Conservation (phyloP, 2,113 vertebrate genomes). For the Anolis sagrei region DNA sequence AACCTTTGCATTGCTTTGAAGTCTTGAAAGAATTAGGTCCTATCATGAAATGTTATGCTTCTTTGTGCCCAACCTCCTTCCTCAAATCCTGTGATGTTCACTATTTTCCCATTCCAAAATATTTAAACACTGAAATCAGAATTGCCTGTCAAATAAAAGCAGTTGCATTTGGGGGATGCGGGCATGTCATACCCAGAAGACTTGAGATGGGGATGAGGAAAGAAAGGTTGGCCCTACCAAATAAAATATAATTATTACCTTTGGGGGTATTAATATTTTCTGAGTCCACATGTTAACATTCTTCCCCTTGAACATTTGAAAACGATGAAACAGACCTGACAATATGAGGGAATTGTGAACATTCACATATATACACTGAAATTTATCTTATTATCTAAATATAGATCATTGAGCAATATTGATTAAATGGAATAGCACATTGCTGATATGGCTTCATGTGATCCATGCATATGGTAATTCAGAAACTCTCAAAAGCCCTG, state of each 20-base stretch:
- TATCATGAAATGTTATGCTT: background rate
- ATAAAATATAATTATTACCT: slow-evolving; percentile 25
- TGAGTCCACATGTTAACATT: slow-evolving; percentile 15
- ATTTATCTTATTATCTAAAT: slow-evolving; percentile 14
- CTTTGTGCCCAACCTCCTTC: background rate
- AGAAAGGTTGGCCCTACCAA: background rate
- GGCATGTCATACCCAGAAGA: background rate
- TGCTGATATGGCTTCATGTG: slow-evolving; percentile 17
- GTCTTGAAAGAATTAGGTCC: background rate
- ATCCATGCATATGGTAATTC: slow-evolving; percentile 20
- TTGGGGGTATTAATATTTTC: slow-evolving; percentile 13
- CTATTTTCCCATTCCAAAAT: background rate
- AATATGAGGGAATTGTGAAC: slow-evolving; percentile 4
- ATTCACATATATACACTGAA: background rate
- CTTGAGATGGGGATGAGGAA: background rate
- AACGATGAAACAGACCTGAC: slow-evolving; percentile 19
- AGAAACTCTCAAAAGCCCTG: slow-evolving; percentile 4
- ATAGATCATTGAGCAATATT: slow-evolving; percentile 11
- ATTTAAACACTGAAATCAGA: background rate
- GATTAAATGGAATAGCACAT: background rate
- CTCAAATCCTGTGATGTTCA: slow-evolving; percentile 20
- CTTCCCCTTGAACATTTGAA: slow-evolving; percentile 22
- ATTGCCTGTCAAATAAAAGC: background rate
- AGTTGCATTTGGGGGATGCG: background rate
- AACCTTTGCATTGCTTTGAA: background rate